phyloP scores from a whole-genome alignment of 2,888 invertebrate genomes.

The Lissocephala sabroskyi region DNA sequence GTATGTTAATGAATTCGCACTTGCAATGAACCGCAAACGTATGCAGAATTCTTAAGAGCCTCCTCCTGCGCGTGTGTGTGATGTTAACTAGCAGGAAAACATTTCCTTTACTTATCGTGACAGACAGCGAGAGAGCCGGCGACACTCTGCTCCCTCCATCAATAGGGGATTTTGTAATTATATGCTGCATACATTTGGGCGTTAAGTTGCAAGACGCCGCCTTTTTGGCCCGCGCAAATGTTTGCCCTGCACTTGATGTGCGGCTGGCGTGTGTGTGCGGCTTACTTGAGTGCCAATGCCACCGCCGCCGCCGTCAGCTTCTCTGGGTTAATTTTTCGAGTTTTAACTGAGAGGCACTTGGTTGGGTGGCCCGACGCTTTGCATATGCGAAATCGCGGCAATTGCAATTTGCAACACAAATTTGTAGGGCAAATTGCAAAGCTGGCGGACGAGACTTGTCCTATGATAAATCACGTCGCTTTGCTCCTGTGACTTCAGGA shows the following conservation, averaged over 20 bases:
- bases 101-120: too few species aligned
- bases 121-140: too few species aligned
- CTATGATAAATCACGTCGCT: too few species aligned
- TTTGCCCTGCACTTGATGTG: conserved; percentile 53
- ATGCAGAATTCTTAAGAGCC: conserved; percentile 31
- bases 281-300: not conserved
- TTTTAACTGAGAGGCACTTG: too few species aligned
- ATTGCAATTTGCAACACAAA: conserved; percentile 29
- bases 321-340: too few species aligned
- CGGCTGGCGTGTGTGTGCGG: conserved; percentile 16
- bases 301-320: too few species aligned
- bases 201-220: too few species aligned
- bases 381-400: too few species aligned
- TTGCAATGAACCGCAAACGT: conserved; percentile 57
- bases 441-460: too few species aligned
- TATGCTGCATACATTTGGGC: conserved; percentile 58
- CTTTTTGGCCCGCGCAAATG: conserved; percentile 56
- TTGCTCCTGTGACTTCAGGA: too few species aligned
- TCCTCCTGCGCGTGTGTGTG: not conserved
- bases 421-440: too few species aligned
- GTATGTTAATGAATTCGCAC: conserved; percentile 64
- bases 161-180: conserved; percentile 42
- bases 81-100: not conserved
- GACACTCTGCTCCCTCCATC: conserved; percentile 27
- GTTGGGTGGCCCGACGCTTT: too few species aligned